Base-by-base conservation (phyloP, 2,797 vertebrate genomes). In the Spheniscus humboldti region DNA sequence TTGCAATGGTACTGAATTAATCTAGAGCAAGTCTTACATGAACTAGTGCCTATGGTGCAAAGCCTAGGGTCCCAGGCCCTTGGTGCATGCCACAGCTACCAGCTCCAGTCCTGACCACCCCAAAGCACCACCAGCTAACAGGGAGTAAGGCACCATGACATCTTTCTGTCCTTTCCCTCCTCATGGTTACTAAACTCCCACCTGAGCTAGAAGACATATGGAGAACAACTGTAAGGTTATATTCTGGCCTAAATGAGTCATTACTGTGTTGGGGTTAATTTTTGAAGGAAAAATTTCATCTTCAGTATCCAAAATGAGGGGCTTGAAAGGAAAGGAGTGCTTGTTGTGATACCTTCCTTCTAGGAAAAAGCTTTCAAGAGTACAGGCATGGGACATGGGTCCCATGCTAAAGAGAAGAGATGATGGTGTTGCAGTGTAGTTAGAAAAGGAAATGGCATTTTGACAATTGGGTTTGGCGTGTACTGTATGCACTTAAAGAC, bases 381-480 rank as follows among this genome's bases (percentile, higher is more conserved):
- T 57, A 57, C 3, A 45, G 41, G 10, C 3, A 0, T 78, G 35
- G 53, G 45, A 77, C 25, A 55, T 2, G 1, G 0, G 0, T 66
- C 35, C 8, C 45, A 9, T 37, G 43, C 20, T 67, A 33, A 85
- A 89, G 13, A 53, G 52, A 81, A 84, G 37, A 93, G 12, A 28
- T 27, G 9, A 10, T 52, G 67, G 25, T 56, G 27, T n/a, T 86
- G 52, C 39, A 66, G 13, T 30, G 30, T 23, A 52, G 41, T 48
- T 78, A 76, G 83, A 75, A 84, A 86, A 88, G 20, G 35, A 82
- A 95, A 78, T 57, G 18, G 8, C 28, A 88, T 92, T 94, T 86
- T 86, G 33, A 28, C 64, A 93, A 18, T n/a, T 57, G 48, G 25
- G 84, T 95, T 92, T 79, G 47, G 48, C 19, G 31, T n/a, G 28